Conservation (phyloP, 2,888 invertebrate species). For the Metopia argyrocephala region DNA sequence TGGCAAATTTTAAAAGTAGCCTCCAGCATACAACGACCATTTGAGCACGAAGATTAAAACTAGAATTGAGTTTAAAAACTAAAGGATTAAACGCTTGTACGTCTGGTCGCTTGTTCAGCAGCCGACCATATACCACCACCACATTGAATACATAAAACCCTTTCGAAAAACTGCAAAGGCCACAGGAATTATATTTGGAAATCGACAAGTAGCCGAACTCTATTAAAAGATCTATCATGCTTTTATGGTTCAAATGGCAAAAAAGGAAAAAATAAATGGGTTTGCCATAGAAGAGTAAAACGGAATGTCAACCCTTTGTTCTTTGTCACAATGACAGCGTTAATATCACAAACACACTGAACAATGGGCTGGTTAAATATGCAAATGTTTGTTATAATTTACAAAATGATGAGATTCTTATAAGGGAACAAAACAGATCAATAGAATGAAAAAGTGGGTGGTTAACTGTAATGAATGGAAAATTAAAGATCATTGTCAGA, state of each 20-base stretch:
- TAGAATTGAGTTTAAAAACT: neutral
- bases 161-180: conserved; percentile 46
- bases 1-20: too few relatives aligned
- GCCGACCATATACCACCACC: conserved; percentile 25
- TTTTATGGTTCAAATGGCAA: conserved; percentile 42
- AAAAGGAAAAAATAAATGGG: conserved; percentile 25
- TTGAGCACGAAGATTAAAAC: conserved; percentile 46
- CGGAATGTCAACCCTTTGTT: conserved; percentile 44
- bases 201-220: conserved; percentile 55
- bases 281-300: conserved; percentile 9
- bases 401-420: conserved; percentile 44
- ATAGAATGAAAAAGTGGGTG: conserved; percentile 3
- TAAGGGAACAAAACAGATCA: conserved; percentile 29
- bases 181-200: neutral
- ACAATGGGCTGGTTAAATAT: conserved; percentile 39
- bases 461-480: neutral
- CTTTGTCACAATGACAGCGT: conserved; percentile 3
- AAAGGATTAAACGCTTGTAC: conserved; percentile 45
- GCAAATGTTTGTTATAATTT: conserved; percentile 58
- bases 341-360: conserved; percentile 15
- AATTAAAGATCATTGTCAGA: conserved; percentile 19
- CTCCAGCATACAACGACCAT: neutral
- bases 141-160: conserved; percentile 52
- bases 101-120: conserved; percentile 17
- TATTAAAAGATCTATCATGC: conserved; percentile 54